Base-by-base conservation (phyloP, 2,797 vertebrate genomes). In the Alectoris magna region DNA sequence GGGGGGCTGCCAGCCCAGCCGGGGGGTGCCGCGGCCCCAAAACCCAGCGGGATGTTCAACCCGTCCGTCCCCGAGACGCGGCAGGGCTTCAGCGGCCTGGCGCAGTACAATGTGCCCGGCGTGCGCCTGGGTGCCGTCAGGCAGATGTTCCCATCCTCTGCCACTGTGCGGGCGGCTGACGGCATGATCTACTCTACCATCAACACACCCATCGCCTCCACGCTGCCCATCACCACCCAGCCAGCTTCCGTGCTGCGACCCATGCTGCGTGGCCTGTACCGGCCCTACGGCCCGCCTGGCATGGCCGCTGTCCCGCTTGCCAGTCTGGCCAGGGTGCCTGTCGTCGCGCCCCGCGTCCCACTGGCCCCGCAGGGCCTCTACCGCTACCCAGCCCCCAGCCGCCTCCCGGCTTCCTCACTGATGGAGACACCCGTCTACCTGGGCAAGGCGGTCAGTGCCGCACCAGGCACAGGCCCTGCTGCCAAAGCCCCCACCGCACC, bases 161-260 rank as follows among this genome's bases (percentile, higher is more conserved):
- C 97, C 43, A 98, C 98, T 0, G 98, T 99, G 91, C 98, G 99
- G 55, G 99, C 99, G 1, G 98, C 99, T 0, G 99, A 99, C 12
- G 99, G 99, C 87, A 99, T 99, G 99, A 99, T 99, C 97, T 99
- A 99, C 96, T 99, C 99, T 41, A 99, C 99, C 70, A 99, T 99
- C 94, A 99, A 99, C 84, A 99, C 99, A 15, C 99, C 99, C 17
- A 99, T 99, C 16, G 99, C 99, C 58, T 99, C 99, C 86, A 99
- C 99, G 1, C 98, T 99, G 97, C 99, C 99, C 97, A 99, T 99
- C 97, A 99, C 99, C 94, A 99, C 99, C 41, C 99, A 99, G 96
- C 99, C 99, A 3, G 97, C 98, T 49, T 98, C 99, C 1, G 99
- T 99, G 51, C 81, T 99, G 72, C 98, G 98, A 74, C 98, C 99